Conservation (phyloP, 35 echinoderm and acorn worm genomes). For the Stichopus chloronotus region DNA sequence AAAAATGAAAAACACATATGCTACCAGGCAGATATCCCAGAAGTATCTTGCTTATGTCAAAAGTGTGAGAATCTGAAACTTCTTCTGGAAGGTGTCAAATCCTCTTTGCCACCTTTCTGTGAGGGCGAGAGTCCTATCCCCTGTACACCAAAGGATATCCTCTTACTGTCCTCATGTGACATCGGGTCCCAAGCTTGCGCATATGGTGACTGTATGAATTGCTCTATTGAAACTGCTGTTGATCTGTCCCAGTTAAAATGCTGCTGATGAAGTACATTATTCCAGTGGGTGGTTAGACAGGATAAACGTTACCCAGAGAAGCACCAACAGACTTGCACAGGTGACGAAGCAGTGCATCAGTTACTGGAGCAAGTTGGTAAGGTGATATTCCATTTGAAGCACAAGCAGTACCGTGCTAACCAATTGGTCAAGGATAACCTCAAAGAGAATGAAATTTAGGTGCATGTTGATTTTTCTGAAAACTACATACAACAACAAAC, state of each 20-base stretch:
- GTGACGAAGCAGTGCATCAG: too few species aligned
- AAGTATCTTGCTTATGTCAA: slow-evolving; percentile 40
- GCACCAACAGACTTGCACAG: background rate
- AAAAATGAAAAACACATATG: slow-evolving; percentile 44
- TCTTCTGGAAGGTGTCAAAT: slow-evolving; percentile 14
- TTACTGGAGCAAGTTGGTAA: slow-evolving; percentile 3
- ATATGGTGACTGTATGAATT: slow-evolving; percentile 48
- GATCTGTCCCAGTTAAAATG: background rate
- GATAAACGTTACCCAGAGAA: background rate
- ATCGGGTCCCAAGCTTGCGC: slow-evolving; percentile 37
- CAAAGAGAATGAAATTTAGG: slow-evolving; percentile 29
- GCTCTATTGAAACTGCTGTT: background rate
- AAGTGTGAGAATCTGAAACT: slow-evolving; percentile 52
- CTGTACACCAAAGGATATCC: slow-evolving; percentile 19
- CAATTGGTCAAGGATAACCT: background rate
- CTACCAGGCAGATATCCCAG: slow-evolving; percentile 34
- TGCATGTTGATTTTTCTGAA: slow-evolving; percentile 57
- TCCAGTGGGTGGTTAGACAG: background rate
- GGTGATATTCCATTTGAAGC: slow-evolving; percentile 41
- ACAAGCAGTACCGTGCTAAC: slow-evolving; percentile 46
- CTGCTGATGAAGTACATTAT: slow-evolving; percentile 16
- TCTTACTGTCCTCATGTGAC: slow-evolving; percentile 25
- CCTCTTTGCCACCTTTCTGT: background rate
- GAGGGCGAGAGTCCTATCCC: background rate
- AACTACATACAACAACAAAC: slow-evolving; percentile 51